Conservation (phyloP, 2,113 vertebrate species). For the Catharus fuscescens region DNA sequence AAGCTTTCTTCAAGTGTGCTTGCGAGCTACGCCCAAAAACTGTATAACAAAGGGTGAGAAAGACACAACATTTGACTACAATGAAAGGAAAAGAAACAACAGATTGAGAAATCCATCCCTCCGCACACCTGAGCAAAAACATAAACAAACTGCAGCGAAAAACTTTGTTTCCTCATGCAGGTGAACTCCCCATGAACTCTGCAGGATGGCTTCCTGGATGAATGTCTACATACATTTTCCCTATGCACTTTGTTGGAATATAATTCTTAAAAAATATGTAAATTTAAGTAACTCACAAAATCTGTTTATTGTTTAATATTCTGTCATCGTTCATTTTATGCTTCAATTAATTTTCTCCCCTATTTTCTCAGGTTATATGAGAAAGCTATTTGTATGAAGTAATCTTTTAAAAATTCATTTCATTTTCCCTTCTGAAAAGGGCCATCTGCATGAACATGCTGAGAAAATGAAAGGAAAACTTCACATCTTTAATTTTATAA, state of each 20-base stretch:
- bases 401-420: background rate
- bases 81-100: background rate
- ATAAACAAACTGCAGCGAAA: background rate
- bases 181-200: background rate
- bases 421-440: constrained; percentile 2
- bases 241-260: background rate
- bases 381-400: background rate
- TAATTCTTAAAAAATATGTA: background rate
- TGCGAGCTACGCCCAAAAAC: background rate
- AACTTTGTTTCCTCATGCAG: background rate
- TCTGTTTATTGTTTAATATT: background rate
- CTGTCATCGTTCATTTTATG: background rate
- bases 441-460: background rate
- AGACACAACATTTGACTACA: background rate
- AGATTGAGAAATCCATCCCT: background rate
- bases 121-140: background rate
- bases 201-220: background rate
- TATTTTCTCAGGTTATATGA: background rate
- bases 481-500: constrained; percentile 45
- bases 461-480: constrained; percentile 34
- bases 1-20: background rate
- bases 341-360: background rate
- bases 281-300: background rate
- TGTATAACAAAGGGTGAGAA: background rate
- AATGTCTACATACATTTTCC: background rate